Evolutionary conservation across 1,140 invertebrate genomes (phyloP), one percentile per base, ranked within the genome.

Genomic region (Brachionus rotundiformis): DNA sequence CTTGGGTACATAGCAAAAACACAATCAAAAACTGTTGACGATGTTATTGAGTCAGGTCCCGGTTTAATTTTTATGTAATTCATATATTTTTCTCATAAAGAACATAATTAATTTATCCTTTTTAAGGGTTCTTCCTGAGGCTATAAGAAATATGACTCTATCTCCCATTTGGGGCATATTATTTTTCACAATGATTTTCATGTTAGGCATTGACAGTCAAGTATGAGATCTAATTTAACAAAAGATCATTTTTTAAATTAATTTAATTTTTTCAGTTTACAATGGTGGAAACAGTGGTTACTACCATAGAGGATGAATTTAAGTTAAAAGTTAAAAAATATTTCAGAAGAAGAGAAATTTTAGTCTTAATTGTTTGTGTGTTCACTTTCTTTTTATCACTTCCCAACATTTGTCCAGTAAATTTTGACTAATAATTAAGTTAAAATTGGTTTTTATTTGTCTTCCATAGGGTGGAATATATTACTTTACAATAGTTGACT

Each of bases 401-500:
- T 93, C 75, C 75, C 6, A 77, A 77, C 31, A 44, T 73, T 44
- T 73, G 68, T 44, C 68, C 68, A 25, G 68, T 73, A 73, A 73
- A 19, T 73, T 73, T n/a, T n/a, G n/a, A n/a, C n/a, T 73, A 41
- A 23, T 36, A 27, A 73, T 44, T 5, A 33, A 68, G 1, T 39
- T 13, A 63, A 47, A 44, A 19, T 36, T 75, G 19, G 77, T 36
- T 3, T 76, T 25, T 16, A 27, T 82, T 10, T 19, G 27, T 49
- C 13, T 63, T 71, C 87, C 87, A 80, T 86, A 93, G 92, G 94
- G 94, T 83, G 95, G 94, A 82, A 95, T 95, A 84, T 96, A 94
- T 85, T 93, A 94, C 85, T 96, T 96, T 86, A 93, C 95, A 90
- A 87, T 96, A 36, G 93, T 96, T 85, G 94, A 96, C 86, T 94